phyloP scores from a whole-genome alignment of 2,888 invertebrate species.

The Scaptomyza tumidula region DNA sequence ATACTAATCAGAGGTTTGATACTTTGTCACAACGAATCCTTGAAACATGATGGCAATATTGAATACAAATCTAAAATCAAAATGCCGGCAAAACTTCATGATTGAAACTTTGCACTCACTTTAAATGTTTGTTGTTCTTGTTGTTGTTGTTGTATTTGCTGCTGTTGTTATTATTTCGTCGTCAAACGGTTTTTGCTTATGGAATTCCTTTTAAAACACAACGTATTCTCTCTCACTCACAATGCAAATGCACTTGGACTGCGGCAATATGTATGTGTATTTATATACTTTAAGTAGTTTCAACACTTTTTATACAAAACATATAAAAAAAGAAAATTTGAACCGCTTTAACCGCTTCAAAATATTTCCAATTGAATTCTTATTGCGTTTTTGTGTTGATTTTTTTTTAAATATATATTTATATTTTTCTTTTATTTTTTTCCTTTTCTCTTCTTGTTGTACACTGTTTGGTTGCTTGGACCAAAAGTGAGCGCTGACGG shows the following conservation, averaged over 20 bases:
- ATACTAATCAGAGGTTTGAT: conserved; percentile 17
- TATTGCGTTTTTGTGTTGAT: conserved; percentile 23
- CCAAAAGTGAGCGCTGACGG: conserved; percentile 82
- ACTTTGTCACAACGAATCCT: background rate
- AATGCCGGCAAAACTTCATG: conserved; percentile 17
- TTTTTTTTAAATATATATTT: conserved; percentile 5
- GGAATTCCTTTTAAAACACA: conserved; percentile 52
- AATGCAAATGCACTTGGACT: conserved; percentile 61
- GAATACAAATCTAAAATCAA: background rate
- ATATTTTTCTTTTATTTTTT: background rate
- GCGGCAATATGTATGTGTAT: conserved; percentile 35
- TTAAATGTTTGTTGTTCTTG: conserved; percentile 2
- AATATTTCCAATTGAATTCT: conserved; percentile 19
- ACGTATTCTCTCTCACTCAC: conserved; percentile 44
- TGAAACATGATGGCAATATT: conserved; percentile 10
- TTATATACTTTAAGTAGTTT: conserved; percentile 21
- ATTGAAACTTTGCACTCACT: conserved; percentile 37
- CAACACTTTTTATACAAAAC: conserved; percentile 36
- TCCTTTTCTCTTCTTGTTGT: conserved; percentile 35
- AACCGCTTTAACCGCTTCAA: conserved; percentile 12
- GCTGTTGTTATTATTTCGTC: conserved; percentile 6
- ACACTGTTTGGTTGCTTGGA: conserved; percentile 80
- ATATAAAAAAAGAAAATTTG: conserved; percentile 27
- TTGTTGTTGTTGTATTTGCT: background rate
- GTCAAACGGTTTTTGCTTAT: conserved; percentile 22